Base-by-base conservation (phyloP, 1,140 invertebrate genomes). In the Saccostrea cuccullata region DNA sequence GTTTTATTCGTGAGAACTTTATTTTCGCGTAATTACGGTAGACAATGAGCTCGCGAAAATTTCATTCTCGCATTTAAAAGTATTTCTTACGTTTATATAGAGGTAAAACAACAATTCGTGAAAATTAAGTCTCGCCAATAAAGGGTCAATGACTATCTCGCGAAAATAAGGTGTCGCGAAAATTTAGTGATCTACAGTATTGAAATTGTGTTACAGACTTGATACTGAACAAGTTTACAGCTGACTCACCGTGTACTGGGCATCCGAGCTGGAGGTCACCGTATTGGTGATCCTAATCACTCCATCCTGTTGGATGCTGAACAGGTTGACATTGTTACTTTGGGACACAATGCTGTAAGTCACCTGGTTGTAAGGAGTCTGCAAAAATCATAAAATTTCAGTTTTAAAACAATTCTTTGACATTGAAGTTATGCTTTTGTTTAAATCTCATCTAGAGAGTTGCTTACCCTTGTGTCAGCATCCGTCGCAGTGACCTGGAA, bases 191-290 rank as follows among this genome's bases (percentile, higher is more conserved):
- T n/a, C n/a, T n/a, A n/a, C 40, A 2, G 2, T 47, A 2, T 47
- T 47, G 40, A 47, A 47, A 47, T 6, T 47, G 40, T 47, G 6
- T 47, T 47, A 47, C 40, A 47, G 47, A 47, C 47, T 47, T 36
- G 30, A n/a, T 36, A 36, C 30, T 1, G 2, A 36, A 36, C 30
- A 36, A 60, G 3, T 20, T 20, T 47, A 5, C n/a, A 6, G 58
- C 13, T 58, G 23, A 88, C 88, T 87, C 64, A 91, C 91, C 55
- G 55, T 85, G 86, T 92, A 92, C n/a, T 58, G 73, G 12, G 86
- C 64, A 55, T 70, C 85, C 9, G 85, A 26, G 11, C 67, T 77
- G 13, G 40, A 55, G 40, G 70, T 73, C 20, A 86, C 70, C 11
- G 85, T 73, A n/a, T 56, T 77, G 17, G 85, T 55, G 13, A 56